phyloP scores from a whole-genome alignment of 2,113 vertebrate species.

The Dicaeum eximium region DNA sequence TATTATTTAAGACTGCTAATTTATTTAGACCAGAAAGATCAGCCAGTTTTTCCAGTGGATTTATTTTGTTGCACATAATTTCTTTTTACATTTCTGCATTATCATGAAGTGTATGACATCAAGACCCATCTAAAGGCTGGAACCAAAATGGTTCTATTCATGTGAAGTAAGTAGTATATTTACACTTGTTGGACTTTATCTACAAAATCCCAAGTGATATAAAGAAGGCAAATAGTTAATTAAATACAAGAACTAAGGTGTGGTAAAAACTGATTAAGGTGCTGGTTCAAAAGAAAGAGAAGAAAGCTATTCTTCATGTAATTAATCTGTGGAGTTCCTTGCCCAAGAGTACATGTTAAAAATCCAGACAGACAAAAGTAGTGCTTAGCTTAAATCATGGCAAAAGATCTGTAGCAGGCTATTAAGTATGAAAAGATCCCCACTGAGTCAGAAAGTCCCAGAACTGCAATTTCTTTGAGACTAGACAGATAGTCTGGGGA shows the following conservation, averaged over 20 bases:
- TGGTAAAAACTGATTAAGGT: not conserved
- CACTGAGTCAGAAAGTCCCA: not conserved
- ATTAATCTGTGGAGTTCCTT: not conserved
- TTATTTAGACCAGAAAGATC: not conserved
- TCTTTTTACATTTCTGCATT: not conserved
- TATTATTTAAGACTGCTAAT: not conserved
- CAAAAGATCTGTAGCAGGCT: not conserved
- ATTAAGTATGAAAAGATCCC: not conserved
- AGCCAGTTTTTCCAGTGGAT: not conserved
- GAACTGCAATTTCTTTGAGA: not conserved
- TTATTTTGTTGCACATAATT: not conserved
- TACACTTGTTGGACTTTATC: not conserved
- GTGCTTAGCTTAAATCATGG: not conserved
- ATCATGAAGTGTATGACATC: not conserved
- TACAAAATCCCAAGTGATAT: not conserved
- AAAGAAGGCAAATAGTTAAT: not conserved
- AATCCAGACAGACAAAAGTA: not conserved
- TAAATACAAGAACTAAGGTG: not conserved
- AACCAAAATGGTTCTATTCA: not conserved
- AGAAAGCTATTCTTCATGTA: not conserved
- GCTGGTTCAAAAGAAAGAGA: not conserved
- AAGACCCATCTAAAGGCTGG: not conserved
- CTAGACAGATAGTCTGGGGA: not conserved
- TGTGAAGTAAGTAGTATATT: not conserved
- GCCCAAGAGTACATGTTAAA: not conserved